Evolutionary conservation across 2,888 invertebrate genomes (phyloP).

Genomic region (Caradrina kadenii): DNA sequence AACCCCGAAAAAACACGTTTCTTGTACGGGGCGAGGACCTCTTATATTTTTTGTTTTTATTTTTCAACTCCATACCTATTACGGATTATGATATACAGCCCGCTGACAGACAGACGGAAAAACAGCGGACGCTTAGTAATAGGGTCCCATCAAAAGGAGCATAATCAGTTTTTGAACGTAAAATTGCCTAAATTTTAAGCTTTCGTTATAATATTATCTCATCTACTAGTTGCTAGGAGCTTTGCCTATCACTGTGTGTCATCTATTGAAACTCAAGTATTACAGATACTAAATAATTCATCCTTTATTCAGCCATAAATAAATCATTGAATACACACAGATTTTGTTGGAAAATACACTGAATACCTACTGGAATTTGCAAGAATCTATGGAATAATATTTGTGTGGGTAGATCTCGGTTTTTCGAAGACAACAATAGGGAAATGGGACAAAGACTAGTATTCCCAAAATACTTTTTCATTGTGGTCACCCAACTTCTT

Average conservation of each 20-base stretch:
- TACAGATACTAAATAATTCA: conserved; percentile 18
- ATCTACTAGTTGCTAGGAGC: background rate
- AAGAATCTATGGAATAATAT: conserved; percentile 47
- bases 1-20: too few relatives aligned
- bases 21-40: too few relatives aligned
- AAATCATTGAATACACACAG: conserved; percentile 50
- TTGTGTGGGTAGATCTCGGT: conserved; percentile 28
- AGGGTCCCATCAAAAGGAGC: too few relatives aligned
- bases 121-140: too few relatives aligned
- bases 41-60: too few relatives aligned
- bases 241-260: conserved; percentile 4
- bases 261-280: conserved; percentile 25
- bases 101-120: too few relatives aligned
- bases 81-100: too few relatives aligned
- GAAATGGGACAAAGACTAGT: conserved; percentile 50
- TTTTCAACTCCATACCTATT: too few relatives aligned
- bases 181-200: background rate
- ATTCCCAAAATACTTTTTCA: conserved; percentile 55
- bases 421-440: conserved; percentile 48
- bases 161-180: background rate
- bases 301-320: conserved; percentile 36
- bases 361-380: conserved; percentile 39
- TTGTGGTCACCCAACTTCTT: conserved; percentile 53
- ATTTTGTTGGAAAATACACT: conserved; percentile 43
- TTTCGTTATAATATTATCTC: background rate